Evolutionary conservation across 2,113 vertebrate species (phyloP).

Genomic region (Lasiurus borealis): DNA sequence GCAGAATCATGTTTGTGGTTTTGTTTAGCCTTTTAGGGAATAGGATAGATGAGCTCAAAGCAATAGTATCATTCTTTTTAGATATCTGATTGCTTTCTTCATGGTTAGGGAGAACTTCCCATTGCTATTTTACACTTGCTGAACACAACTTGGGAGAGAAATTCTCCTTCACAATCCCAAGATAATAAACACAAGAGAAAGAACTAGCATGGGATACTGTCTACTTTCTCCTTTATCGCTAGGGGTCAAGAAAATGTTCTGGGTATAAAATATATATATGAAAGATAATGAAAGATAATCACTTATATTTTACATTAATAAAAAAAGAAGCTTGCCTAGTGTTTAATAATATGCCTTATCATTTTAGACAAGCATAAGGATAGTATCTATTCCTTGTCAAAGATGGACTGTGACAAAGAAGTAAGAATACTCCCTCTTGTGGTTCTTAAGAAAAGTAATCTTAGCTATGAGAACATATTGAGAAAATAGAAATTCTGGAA

Average conservation of each 20-base stretch:
- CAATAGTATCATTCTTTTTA: constrained; percentile 4
- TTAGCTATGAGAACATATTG: background rate
- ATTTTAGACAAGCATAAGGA: constrained; percentile 14
- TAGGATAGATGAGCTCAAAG: background rate
- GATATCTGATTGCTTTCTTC: background rate
- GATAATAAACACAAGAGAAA: background rate
- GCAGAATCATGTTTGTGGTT: constrained; percentile 9
- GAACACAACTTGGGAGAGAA: constrained; percentile 18
- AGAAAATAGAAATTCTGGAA: constrained; percentile 41
- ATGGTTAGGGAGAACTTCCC: background rate
- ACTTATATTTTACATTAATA: constrained; percentile 37
- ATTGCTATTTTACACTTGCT: background rate
- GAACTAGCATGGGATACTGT: background rate
- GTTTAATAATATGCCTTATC: constrained; percentile 46
- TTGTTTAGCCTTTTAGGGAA: background rate
- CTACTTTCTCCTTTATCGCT: constrained; percentile 36
- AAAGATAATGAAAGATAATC: constrained; percentile 57
- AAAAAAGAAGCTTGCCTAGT: background rate
- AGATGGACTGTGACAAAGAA: constrained; percentile 55
- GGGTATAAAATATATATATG: constrained; percentile 43
- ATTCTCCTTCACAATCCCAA: background rate
- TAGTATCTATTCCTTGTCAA: background rate
- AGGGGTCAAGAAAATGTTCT: constrained; percentile 17
- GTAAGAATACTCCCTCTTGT: constrained; percentile 82
- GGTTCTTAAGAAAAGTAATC: constrained; percentile 71